phyloP scores from a whole-genome alignment of 2,888 invertebrate species.

The Melinaea marsaeus region DNA sequence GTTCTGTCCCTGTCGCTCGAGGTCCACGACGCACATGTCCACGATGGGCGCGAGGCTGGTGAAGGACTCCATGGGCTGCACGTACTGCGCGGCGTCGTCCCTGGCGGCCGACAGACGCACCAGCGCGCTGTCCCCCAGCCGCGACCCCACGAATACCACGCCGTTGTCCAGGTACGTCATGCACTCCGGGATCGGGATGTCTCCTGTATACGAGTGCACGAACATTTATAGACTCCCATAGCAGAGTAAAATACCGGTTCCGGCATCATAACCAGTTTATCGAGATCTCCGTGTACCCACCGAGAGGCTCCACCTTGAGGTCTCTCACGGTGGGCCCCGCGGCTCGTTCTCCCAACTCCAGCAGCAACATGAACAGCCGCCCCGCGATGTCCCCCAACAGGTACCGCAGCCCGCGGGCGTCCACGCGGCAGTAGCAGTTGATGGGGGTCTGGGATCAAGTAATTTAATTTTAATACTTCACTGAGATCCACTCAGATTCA shows the following conservation, averaged over 20 bases:
- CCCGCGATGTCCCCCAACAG: constrained; percentile 96
- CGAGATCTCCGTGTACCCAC: constrained; percentile 48
- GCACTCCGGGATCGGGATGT: constrained; percentile 96
- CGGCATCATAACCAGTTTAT: too few relatives aligned
- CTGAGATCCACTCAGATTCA: too few relatives aligned
- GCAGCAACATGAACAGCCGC: constrained; percentile 94
- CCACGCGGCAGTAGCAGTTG: constrained; percentile 95
- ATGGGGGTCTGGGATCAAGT: constrained; percentile 89
- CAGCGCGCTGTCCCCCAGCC: constrained; percentile 97
- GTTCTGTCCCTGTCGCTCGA: constrained; percentile 97
- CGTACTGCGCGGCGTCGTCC: constrained; percentile 92
- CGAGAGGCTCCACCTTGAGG: constrained; percentile 94
- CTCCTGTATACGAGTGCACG: constrained; percentile 69
- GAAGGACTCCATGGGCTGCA: constrained; percentile 96
- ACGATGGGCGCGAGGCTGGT: constrained; percentile 98
- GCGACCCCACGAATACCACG: constrained; percentile 96
- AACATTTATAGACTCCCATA: too few relatives aligned
- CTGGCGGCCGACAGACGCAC: constrained; percentile 91
- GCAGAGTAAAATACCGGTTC: too few relatives aligned
- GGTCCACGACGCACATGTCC: constrained; percentile 97
- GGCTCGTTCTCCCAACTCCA: constrained; percentile 90
- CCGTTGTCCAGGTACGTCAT: constrained; percentile 99
- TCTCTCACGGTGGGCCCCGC: constrained; percentile 90
- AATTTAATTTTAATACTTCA: neutral
- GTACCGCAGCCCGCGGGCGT: constrained; percentile 92